Percentiles rank a stretch among this genome's conserved stretches.
phyloP scores from a whole-genome alignment of 2,113 vertebrate species.

The Amblyopsis rosae region DNA sequence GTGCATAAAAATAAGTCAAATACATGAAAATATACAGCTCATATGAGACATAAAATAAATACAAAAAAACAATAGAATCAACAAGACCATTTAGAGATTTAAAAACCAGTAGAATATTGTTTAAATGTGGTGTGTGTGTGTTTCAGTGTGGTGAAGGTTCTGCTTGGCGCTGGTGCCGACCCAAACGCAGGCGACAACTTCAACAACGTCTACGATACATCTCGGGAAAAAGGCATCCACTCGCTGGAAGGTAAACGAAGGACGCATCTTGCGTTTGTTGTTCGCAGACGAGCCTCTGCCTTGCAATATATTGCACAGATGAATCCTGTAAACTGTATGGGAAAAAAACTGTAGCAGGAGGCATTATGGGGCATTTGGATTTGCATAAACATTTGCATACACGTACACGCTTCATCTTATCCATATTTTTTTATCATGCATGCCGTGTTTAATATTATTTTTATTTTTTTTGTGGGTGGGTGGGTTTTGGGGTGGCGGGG shows the following conservation, averaged over 20 bases:
- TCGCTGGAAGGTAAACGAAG: constrained; percentile 89
- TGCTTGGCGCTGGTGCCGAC: constrained; percentile 87
- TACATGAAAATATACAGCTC: background rate
- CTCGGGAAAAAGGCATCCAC: constrained; percentile 89
- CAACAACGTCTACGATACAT: constrained; percentile 90
- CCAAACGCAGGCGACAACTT: constrained; percentile 92
- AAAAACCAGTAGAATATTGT: background rate
- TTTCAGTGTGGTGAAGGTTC: constrained; percentile 82
- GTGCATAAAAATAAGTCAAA: too few relatives aligned
- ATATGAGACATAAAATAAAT: background rate
- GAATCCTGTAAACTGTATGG: constrained; percentile 46
- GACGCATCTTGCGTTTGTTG: constrained; percentile 1
- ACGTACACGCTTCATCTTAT: constrained; percentile 73
- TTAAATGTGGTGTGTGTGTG: constrained; percentile 12
- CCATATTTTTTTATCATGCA: constrained; percentile 50
- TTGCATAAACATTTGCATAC: constrained; percentile 77
- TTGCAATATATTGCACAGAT: constrained; percentile 64
- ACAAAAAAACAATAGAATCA: background rate
- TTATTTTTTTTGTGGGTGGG: constrained; percentile 30
- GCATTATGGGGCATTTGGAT: constrained; percentile 56
- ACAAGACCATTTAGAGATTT: background rate
- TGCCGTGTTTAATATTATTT: constrained; percentile 66
- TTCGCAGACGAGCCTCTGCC: background rate
- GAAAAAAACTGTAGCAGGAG: constrained; percentile 36
- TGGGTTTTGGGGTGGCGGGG: too few relatives aligned